Evolutionary conservation across 1,140 invertebrate species (phyloP), one percentile per base, ranked within the genome.

Genomic region (Drosophila triauraria): DNA sequence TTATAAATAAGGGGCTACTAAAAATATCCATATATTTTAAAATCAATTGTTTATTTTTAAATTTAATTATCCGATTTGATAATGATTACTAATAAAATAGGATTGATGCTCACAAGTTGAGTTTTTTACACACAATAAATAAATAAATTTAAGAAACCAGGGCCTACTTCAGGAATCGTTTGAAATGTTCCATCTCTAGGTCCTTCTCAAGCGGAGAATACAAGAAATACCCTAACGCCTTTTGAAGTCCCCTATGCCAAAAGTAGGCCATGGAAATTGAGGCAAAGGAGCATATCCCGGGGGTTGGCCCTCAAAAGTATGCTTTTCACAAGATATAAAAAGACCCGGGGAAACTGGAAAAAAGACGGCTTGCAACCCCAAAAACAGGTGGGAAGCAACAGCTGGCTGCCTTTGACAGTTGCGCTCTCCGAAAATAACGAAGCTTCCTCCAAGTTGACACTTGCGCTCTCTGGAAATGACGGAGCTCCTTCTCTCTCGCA

Each of bases 301-400:
- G 7, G 2, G 10, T 20, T n/a, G 10, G 4, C 35, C 3, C 20
- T 5, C 1, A 13, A 15, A 32, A 58, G 1, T 58, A 23, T 43
- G 38, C 38, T 25, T 32, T 60, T 54, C 7, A 54, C 4, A 15
- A 5, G 8, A 17, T 25, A 44, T 13, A 5, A 4, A 25, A 7
- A 10, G 44, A 53, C 40, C 30, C 47, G 0, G 8, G 9, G 27
- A 23, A 13, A n/a, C n/a, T n/a, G n/a, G 12, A 20, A 8, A n/a
- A 15, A 60, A 32, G 38, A 10, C 27, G 4, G 43, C 10, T 68
- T 47, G 17, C 62, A 68, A 38, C 62, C 63, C 61, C 48, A n/a
- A 46, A 70, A 70, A 70, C 67, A 70, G 67, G 67, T 70, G 67
- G 67, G 43, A 68, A 68, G 67, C 67, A 70, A 70, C 67, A 70